Conservation (phyloP, 2,888 invertebrate species). For the Thera britannica region DNA sequence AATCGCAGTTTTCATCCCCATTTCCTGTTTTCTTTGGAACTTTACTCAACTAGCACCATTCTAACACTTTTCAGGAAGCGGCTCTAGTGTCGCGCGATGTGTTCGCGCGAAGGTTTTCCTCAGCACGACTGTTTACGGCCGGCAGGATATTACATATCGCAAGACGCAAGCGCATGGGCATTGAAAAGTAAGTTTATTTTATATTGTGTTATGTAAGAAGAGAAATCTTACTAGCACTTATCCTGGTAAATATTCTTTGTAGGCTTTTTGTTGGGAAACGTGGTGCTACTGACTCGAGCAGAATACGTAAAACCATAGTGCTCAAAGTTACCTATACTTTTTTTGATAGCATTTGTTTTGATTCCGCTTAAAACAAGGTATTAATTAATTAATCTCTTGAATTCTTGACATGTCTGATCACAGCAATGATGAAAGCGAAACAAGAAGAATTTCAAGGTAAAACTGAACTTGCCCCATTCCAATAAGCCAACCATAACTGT, state of each 20-base stretch:
- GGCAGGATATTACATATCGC: constrained; percentile 93
- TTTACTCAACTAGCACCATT: constrained; percentile 20
- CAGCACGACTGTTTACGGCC: constrained; percentile 89
- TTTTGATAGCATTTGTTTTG: too few species aligned
- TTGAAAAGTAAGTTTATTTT: constrained; percentile 82
- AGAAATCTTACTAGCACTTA: too few species aligned
- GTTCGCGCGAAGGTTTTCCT: constrained; percentile 87
- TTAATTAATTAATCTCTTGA: constrained; percentile 1
- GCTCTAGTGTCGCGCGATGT: constrained; percentile 87
- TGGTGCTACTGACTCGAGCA: too few species aligned
- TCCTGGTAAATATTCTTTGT: too few species aligned
- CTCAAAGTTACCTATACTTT: too few species aligned
- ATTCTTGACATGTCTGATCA: constrained; percentile 64
- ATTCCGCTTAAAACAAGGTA: background rate
- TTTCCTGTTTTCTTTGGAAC: too few species aligned
- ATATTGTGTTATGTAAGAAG: background rate
- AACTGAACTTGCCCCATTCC: background rate
- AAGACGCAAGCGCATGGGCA: constrained; percentile 88
- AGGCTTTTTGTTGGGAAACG: too few species aligned
- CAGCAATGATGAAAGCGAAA: constrained; percentile 70
- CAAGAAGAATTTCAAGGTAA: constrained; percentile 54
- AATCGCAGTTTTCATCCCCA: background rate
- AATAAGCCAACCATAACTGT: too few species aligned
- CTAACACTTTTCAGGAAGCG: constrained; percentile 81
- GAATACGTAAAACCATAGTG: too few species aligned